Evolutionary conservation across 2,113 vertebrate genomes (phyloP).

Genomic region (Trogon surrucura): DNA sequence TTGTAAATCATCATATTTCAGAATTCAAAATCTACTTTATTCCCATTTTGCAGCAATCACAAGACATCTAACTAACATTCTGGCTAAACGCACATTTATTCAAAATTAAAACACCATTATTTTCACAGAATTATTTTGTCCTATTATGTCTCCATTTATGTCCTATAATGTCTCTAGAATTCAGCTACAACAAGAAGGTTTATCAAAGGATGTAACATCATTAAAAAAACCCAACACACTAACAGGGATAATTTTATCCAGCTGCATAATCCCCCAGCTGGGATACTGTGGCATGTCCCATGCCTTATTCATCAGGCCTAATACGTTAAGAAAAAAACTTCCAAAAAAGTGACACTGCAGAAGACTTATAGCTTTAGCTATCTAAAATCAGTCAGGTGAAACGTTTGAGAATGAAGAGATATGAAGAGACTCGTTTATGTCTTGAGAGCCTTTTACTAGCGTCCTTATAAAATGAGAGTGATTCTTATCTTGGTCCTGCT

Average conservation of each 20-base stretch:
- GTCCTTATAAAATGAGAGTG: background rate
- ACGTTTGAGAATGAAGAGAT: background rate
- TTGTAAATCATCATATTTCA: background rate
- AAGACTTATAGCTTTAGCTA: background rate
- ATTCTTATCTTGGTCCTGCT: background rate
- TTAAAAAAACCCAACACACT: background rate
- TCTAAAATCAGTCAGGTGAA: background rate
- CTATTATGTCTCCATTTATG: slow-evolving; percentile 6
- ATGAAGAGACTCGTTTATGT: background rate
- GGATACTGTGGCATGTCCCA: background rate
- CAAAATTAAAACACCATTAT: slow-evolving; percentile 9
- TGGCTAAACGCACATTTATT: background rate
- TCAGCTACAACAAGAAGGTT: slow-evolving; percentile 9
- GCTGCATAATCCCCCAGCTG: slow-evolving; percentile 4
- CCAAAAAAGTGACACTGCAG: background rate
- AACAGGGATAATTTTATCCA: slow-evolving; percentile 48
- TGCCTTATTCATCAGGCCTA: slow-evolving; percentile 30
- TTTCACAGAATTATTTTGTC: slow-evolving; percentile 25
- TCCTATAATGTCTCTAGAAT: background rate
- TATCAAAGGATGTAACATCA: slow-evolving; percentile 12
- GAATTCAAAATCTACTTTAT: background rate
- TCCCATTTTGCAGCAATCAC: background rate
- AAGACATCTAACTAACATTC: background rate
- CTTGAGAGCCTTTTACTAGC: background rate
- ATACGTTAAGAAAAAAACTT: background rate